Evolutionary conservation across 2,888 invertebrate genomes (phyloP), one percentile per base, ranked within the genome.

Genomic region (Steinernema carpocapsae): DNA sequence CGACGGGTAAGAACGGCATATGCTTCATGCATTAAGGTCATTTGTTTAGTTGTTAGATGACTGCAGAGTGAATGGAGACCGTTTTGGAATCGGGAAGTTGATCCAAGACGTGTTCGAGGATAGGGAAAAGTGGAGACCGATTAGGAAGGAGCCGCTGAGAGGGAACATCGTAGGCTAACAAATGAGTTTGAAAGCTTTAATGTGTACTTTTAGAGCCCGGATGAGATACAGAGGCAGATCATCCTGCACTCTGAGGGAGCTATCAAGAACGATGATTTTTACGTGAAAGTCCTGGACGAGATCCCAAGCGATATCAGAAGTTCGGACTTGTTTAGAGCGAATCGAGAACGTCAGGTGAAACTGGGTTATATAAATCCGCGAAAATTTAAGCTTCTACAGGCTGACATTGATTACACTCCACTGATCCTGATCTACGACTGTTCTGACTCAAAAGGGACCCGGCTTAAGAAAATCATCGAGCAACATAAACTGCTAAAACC

Each of bases 91-190:
- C 17, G 48, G n/a, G 17, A n/a, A n/a, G 17, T 19, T 48, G 48
- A n/a, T 48, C 48, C 17, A 48, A 48, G 48, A 48, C 17, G 48
- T 48, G 4, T 48, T 48, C 48, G 48, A 48, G 48, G 17, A 48
- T 3, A 3, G 48, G 6, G n/a, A 48, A 14, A 48, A 48, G 48
- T 48, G 19, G n/a, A 17, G 48, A 48, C 17, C 48, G 6, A 19
- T 48, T 7, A 48, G 48, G 14, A 48, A 48, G 17, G 17, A 4
- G 2, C 48, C 48, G 6, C 14, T n/a, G 4, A n/a, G 17, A 14
- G 48, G 48, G 17, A 48, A 48, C 4, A 7, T 3, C 10, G 37
- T 37, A 10, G 10, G 37, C 10, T n/a, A n/a, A n/a, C n/a, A n/a
- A n/a, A n/a, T n/a, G n/a, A n/a, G n/a, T n/a, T n/a, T n/a, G n/a